Base-by-base conservation (phyloP, 2,113 vertebrate genomes). In the Cebus imitator region DNA sequence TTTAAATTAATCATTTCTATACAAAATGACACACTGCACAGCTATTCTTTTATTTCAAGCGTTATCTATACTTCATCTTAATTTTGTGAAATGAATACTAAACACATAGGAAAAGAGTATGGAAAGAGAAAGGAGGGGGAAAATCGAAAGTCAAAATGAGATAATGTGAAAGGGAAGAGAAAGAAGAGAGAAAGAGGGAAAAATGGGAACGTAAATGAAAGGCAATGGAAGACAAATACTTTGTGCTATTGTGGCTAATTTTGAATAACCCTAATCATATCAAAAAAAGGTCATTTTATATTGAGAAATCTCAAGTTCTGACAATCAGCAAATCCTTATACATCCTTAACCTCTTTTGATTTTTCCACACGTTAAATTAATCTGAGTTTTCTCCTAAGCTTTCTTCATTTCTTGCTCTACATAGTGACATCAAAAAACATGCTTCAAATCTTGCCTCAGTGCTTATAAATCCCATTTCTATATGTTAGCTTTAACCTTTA, bases 401-500 rank as follows among this genome's bases (percentile, higher is more conserved):
- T 64, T 64, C 30, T 72, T 81, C 13, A 32, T 70, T 52, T 45
- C 9, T 45, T 37, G 23, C 6, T 85, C 10, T 72, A 18, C 30
- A 18, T 6, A 25, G 0, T 75, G 5, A 20, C 80, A 45, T 82
- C 11, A 50, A n/a, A 68, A 8, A 37, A 52, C 0, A 0, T 0
- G 14, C 37, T 85, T 17, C 3, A 27, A 43, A 27, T 40, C 18
- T 43, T 27, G 25, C 40, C 17, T 7, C 21, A 18, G 48, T 68
- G 8, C 16, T 86, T 52, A 30, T 14, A 17, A 91, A 78, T 52
- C 21, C 32, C 40, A 18, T 20, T 13, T n/a, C 40, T 48, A 3
- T n/a, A n/a, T 18, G n/a, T 58, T n/a, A 37, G 45, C 20, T 40
- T 82, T 75, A 18, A 61, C 14, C 1, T 73, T 75, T 72, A 12